A percentile compares a stretch with the other conserved stretches of the same genome.
phyloP scores from a whole-genome alignment of 2,797 vertebrate genomes.

The Gadopsis bispinosus region DNA sequence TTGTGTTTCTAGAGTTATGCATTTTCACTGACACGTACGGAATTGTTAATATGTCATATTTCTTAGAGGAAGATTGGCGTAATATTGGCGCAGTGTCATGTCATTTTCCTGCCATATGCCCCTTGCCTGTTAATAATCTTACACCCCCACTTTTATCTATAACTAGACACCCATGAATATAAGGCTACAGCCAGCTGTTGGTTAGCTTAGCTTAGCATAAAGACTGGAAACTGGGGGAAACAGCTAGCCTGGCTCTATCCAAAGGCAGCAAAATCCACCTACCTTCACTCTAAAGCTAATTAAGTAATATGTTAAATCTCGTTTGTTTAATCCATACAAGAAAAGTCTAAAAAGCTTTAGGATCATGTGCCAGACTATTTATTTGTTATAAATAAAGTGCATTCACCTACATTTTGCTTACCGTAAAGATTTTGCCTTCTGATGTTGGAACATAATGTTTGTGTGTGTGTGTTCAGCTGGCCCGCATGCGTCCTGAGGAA shows the following conservation, averaged over 20 bases:
- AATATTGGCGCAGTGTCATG: no score
- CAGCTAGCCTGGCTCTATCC: neutral
- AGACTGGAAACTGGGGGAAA: neutral
- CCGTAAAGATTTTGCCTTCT: neutral
- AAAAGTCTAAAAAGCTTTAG: neutral
- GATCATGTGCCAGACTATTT: neutral
- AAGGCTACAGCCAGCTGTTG: neutral
- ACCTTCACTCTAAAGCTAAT: neutral
- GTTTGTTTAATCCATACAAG: neutral
- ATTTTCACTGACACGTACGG: no score
- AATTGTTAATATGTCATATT: no score
- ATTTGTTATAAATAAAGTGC: neutral
- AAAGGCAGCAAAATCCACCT: neutral
- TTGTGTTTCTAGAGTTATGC: no score
- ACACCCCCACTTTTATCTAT: no score
- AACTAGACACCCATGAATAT: no score
- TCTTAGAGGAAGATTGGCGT: no score
- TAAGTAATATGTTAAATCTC: neutral
- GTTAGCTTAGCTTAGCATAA: neutral
- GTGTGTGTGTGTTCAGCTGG: slow-evolving; percentile 83
- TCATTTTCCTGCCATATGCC: no score
- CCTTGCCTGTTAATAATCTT: no score
- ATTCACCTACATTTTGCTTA: neutral
- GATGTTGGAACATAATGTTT: slow-evolving; percentile 5
- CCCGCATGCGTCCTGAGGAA: slow-evolving; percentile 93